Conservation (phyloP, 2,888 invertebrate genomes). For the Hirtodrosophila cameraria region DNA sequence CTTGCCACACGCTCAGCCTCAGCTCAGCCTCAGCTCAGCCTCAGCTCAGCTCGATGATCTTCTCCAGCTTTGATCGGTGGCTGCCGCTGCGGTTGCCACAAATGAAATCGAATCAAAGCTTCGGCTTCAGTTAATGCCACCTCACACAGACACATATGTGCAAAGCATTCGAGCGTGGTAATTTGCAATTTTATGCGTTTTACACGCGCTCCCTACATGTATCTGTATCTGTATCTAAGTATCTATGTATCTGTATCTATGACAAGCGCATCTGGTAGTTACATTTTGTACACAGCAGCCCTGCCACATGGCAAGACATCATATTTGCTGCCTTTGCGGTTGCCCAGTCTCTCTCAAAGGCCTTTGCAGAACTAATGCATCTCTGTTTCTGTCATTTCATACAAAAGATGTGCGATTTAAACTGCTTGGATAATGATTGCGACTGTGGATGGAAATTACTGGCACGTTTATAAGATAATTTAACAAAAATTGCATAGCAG, state of each 20-base stretch:
- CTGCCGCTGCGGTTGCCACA: conserved; percentile 54
- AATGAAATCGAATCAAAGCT: conserved; percentile 73
- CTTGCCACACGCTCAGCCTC: conserved; percentile 70
- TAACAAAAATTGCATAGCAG: conserved; percentile 10
- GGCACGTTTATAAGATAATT: conserved; percentile 10
- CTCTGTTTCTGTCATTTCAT: neutral
- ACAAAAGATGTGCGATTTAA: neutral
- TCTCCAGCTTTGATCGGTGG: conserved; percentile 25
- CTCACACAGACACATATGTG: conserved; percentile 43
- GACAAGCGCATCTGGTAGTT: conserved; percentile 39
- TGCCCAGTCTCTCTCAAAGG: conserved; percentile 28
- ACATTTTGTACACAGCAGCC: conserved; percentile 33
- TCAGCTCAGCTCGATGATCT: conserved; percentile 14
- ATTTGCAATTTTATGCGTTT: conserved; percentile 76
- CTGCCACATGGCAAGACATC: conserved; percentile 53
- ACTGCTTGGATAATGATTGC: conserved; percentile 19
- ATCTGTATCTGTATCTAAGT: conserved; percentile 20
- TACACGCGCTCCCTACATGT: conserved; percentile 49
- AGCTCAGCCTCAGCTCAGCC: conserved; percentile 27
- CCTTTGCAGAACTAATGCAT: conserved; percentile 27
- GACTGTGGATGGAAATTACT: conserved; percentile 6
- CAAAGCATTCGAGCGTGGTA: conserved; percentile 63
- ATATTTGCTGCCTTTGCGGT: conserved; percentile 57
- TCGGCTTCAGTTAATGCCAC: conserved; percentile 38
- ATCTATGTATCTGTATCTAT: conserved; percentile 32